Percentiles rank a stretch among this genome's conserved stretches.
These are phyloP conservation scores for Dione juno DNA, from an alignment of 2,888 invertebrate genomes.

Conservation along the genomic window DNA sequence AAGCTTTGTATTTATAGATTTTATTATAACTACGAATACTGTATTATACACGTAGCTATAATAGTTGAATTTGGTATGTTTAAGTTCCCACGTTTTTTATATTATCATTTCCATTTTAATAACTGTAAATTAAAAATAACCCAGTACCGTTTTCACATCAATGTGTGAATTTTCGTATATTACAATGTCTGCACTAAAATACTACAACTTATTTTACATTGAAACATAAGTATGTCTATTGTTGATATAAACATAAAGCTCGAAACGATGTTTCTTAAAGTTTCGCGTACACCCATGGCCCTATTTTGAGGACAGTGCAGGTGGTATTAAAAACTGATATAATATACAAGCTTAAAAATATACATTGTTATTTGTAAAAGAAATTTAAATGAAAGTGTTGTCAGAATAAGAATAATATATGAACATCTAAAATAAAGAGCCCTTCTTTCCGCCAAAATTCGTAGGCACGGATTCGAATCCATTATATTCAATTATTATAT, in stretches of 20 bases:
- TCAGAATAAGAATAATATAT: too few species aligned
- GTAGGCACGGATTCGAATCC: too few species aligned
- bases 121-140: constrained; percentile 28
- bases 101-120: constrained; percentile 30
- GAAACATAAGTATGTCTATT: constrained; percentile 57
- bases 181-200: constrained; percentile 23
- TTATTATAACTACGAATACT: neutral
- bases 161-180: constrained; percentile 25
- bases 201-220: constrained; percentile 64
- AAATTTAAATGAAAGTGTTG: too few species aligned
- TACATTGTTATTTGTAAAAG: neutral
- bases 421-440: too few species aligned
- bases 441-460: too few species aligned
- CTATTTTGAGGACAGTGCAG: constrained; percentile 45
- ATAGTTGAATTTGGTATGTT: neutral
- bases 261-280: constrained; percentile 72
- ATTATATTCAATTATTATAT: too few species aligned
- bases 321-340: constrained; percentile 20
- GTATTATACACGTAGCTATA: neutral
- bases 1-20: neutral
- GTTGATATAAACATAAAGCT: constrained; percentile 66
- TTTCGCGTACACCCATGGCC: constrained; percentile 70
- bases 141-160: constrained; percentile 24
- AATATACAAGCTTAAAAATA: neutral
- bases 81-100: constrained; percentile 27